Conservation (phyloP, 2,888 invertebrate species). For the Dusona sp. region DNA sequence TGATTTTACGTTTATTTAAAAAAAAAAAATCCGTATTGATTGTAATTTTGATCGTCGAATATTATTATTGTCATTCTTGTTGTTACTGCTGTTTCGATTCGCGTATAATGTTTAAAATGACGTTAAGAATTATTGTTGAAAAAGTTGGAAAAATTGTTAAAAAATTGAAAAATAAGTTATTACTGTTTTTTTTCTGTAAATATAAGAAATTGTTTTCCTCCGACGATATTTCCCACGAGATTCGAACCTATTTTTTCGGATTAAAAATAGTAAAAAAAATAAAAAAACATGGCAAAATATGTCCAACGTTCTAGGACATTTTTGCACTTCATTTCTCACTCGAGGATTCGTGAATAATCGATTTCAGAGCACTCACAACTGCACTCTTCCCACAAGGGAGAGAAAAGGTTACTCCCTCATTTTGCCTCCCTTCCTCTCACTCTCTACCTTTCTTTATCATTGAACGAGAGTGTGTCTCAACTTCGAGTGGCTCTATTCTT, state of each 20-base stretch:
- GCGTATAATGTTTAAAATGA: background rate
- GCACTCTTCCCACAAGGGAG: background rate
- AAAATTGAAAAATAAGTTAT: background rate
- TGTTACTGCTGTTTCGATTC: background rate
- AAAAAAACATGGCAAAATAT: background rate
- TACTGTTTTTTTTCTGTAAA: background rate
- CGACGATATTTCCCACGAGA: slow-evolving; percentile 13
- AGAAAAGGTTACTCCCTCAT: slow-evolving; percentile 19
- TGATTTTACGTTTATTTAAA: background rate
- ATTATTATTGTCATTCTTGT: too few species aligned
- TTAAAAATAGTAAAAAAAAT: background rate
- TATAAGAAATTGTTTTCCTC: background rate
- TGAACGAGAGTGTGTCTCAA: slow-evolving; percentile 27
- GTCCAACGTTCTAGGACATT: slow-evolving; percentile 5
- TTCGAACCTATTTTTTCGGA: background rate
- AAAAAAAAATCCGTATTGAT: background rate
- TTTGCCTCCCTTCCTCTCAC: slow-evolving; percentile 1
- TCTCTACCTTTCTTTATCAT: slow-evolving; percentile 1
- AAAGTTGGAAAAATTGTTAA: background rate
- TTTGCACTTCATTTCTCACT: slow-evolving; percentile 31
- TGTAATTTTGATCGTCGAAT: too few species aligned
- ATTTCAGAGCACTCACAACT: slow-evolving; percentile 24
- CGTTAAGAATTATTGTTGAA: background rate
- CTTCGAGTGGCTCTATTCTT: slow-evolving; percentile 30
- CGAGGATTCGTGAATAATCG: slow-evolving; percentile 37